These are phyloP conservation scores for Odocoileus hemionus DNA, from an alignment of 2,113 vertebrate species.

Conservation along the genomic window DNA sequence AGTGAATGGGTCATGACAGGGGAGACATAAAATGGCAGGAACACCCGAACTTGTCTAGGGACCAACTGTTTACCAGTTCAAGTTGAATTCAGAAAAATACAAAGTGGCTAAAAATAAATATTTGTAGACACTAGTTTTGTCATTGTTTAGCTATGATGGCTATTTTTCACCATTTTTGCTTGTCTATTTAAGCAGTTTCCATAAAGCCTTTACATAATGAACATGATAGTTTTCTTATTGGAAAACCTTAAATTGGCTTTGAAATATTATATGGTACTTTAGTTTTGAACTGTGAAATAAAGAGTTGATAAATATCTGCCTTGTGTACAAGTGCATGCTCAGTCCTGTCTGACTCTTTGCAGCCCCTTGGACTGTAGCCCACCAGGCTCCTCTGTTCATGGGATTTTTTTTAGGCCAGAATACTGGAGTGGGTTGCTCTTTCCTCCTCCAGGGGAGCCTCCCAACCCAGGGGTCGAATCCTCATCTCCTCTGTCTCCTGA, in stretches of 20 bases:
- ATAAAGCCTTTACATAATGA: background rate
- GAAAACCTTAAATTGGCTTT: background rate
- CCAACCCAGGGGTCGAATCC: background rate
- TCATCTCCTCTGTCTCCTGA: background rate
- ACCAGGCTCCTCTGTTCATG: background rate
- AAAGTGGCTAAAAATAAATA: background rate
- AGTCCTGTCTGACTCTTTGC: background rate
- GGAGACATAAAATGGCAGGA: background rate
- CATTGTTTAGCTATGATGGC: background rate
- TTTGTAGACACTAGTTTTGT: background rate
- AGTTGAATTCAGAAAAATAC: background rate
- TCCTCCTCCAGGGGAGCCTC: background rate
- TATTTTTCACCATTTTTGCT: background rate
- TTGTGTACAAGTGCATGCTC: background rate
- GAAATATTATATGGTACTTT: background rate
- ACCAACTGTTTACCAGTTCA: background rate
- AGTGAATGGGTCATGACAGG: background rate
- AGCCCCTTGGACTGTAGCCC: background rate
- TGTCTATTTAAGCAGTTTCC: background rate
- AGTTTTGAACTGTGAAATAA: slow-evolving; percentile 13
- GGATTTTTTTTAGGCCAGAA: background rate
- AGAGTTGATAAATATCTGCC: background rate
- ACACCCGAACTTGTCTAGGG: background rate
- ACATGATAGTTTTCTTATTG: background rate
- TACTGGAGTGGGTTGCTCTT: background rate